Conservation (phyloP, 2,888 invertebrate genomes). For the Bellardia bayeri region DNA sequence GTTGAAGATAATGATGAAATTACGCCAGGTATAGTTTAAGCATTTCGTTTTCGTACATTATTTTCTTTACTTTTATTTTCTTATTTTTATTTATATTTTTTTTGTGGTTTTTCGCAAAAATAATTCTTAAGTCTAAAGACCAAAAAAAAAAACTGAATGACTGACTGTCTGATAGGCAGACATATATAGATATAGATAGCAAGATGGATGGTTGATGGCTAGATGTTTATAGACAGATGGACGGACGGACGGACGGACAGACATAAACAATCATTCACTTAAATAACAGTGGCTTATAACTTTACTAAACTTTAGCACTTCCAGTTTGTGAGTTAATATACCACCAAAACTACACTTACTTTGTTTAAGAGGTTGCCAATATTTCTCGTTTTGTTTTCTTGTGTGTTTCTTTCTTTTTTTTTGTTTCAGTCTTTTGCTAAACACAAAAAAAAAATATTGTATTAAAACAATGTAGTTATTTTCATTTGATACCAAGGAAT, state of each 20-base stretch:
- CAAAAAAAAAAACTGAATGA: not conserved
- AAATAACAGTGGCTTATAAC: constrained; percentile 71
- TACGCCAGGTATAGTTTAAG: constrained; percentile 64
- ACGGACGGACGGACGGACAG: not conserved
- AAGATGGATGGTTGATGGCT: constrained; percentile 50
- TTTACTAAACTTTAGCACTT: constrained; percentile 70
- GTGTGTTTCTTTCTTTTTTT: not conserved
- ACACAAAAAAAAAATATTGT: not conserved
- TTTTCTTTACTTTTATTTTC: constrained; percentile 14
- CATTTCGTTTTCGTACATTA: constrained; percentile 50
- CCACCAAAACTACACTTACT: constrained; percentile 40
- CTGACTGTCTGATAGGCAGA: constrained; percentile 25
- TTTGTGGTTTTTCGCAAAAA: constrained; percentile 63
- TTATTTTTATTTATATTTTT: not conserved
- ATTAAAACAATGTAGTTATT: not conserved
- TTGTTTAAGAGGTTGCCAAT: constrained; percentile 30
- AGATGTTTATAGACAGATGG: constrained; percentile 9
- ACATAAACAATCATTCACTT: constrained; percentile 63
- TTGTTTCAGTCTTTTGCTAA: not conserved
- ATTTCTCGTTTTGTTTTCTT: not conserved
- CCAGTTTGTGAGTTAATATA: constrained; percentile 67
- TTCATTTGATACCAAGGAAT: not conserved
- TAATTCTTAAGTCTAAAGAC: constrained; percentile 40
- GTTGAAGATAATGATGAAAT: constrained; percentile 72
- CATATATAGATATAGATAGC: not conserved